phyloP scores from a whole-genome alignment of 2,888 invertebrate species.

The Saturnia japonica region DNA sequence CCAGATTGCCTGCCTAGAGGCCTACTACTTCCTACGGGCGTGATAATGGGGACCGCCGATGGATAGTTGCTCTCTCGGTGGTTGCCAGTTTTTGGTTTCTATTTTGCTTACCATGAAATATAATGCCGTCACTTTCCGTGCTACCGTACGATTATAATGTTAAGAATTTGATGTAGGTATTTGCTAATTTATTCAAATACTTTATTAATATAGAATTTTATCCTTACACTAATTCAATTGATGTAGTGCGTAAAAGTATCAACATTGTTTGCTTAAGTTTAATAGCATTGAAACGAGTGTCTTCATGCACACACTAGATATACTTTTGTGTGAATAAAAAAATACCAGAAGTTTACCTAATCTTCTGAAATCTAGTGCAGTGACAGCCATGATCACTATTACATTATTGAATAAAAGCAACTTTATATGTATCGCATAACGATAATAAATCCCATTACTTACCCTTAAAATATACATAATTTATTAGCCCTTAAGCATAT shows the following conservation, averaged over 20 bases:
- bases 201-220: not conserved
- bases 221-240: not conserved
- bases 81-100: too few species aligned
- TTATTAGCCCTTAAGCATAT: not conserved
- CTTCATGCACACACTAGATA: not conserved
- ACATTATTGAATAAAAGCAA: not conserved
- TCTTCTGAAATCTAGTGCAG: not conserved
- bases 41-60: too few species aligned
- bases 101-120: too few species aligned
- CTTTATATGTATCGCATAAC: not conserved
- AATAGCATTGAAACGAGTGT: not conserved
- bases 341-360: not conserved
- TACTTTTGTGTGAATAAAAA: not conserved
- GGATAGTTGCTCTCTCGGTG: too few species aligned
- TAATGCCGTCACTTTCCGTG: too few species aligned
- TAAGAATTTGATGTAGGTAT: not conserved
- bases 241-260: not conserved
- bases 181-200: not conserved
- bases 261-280: not conserved
- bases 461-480: not conserved
- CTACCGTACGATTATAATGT: not conserved
- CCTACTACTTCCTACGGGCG: too few species aligned
- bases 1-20: too few species aligned
- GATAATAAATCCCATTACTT: not conserved
- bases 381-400: not conserved